Conservation (phyloP, 2,113 vertebrate species). For the Todiramphus chloris region DNA sequence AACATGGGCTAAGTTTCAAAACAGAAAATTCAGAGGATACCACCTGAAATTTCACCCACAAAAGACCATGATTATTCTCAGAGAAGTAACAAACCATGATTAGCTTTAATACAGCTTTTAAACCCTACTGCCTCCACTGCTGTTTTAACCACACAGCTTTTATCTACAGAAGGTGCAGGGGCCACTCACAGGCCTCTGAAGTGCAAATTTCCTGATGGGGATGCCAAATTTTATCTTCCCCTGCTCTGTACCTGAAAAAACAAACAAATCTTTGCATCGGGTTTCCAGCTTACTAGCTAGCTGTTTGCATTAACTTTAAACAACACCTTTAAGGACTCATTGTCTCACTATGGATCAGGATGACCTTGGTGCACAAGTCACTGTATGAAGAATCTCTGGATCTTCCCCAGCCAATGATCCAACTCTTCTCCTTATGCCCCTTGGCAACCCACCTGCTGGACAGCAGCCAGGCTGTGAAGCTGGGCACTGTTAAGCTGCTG, state of each 20-base stretch:
- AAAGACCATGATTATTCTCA: background rate
- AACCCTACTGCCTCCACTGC: background rate
- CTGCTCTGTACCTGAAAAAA: background rate
- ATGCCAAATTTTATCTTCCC: background rate
- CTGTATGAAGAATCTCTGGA: background rate
- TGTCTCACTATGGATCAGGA: background rate
- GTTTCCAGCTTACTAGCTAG: background rate
- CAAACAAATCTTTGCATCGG: background rate
- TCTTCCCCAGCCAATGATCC: background rate
- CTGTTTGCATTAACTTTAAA: background rate
- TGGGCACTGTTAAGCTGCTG: conserved; percentile 96
- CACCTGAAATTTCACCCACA: background rate
- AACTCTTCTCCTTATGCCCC: background rate
- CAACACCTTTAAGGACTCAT: background rate
- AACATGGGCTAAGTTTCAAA: background rate
- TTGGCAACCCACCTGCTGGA: conserved; percentile 89
- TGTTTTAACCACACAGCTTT: background rate
- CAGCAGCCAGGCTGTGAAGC: conserved; percentile 94
- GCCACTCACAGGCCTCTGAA: background rate
- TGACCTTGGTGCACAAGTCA: background rate
- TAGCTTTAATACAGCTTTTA: background rate
- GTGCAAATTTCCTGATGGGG: background rate
- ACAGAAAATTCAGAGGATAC: background rate
- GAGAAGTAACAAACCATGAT: background rate
- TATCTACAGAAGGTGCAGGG: background rate